A percentile compares a stretch with the other conserved stretches of the same genome.
Conservation (phyloP, 2,797 vertebrate genomes). For the Protosalanx chinensis region DNA sequence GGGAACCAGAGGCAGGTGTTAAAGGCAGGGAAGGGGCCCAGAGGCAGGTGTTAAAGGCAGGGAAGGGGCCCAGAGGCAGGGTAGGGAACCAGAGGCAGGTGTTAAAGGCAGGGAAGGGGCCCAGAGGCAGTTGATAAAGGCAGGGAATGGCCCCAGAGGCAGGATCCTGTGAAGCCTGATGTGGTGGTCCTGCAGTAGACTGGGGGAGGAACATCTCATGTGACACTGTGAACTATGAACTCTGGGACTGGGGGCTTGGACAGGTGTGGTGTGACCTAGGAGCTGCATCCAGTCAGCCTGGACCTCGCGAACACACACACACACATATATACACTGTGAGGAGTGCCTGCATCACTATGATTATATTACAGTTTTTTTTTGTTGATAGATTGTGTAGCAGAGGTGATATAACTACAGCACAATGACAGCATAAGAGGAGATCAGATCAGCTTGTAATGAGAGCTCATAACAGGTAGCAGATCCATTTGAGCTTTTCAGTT, state of each 20-base stretch:
- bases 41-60: neutral
- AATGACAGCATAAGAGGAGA: constrained; percentile 10
- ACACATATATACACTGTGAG: neutral
- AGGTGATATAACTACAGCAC: too few relatives aligned
- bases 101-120: too few relatives aligned
- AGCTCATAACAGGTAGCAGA: constrained; percentile 18
- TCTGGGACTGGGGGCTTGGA: constrained; percentile 50
- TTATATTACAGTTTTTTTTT: too few relatives aligned
- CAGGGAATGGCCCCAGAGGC: neutral
- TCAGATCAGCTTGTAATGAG: constrained; percentile 7
- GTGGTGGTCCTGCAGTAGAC: neutral
- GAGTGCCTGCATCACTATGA: too few relatives aligned
- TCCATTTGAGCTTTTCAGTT: neutral
- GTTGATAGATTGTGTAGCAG: too few relatives aligned
- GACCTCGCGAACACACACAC: neutral
- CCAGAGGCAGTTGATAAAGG: neutral
- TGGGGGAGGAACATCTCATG: constrained; percentile 49
- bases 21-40: too few relatives aligned
- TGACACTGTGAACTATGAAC: constrained; percentile 53
- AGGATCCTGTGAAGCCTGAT: neutral
- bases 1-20: too few relatives aligned
- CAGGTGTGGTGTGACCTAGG: constrained; percentile 73
- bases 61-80: neutral
- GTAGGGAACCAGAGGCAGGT: too few relatives aligned
- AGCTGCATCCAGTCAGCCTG: constrained; percentile 26